Percentiles rank a stretch among this genome's conserved stretches.
phyloP scores from a whole-genome alignment of 2,113 vertebrate genomes.

The Camelus dromedarius region DNA sequence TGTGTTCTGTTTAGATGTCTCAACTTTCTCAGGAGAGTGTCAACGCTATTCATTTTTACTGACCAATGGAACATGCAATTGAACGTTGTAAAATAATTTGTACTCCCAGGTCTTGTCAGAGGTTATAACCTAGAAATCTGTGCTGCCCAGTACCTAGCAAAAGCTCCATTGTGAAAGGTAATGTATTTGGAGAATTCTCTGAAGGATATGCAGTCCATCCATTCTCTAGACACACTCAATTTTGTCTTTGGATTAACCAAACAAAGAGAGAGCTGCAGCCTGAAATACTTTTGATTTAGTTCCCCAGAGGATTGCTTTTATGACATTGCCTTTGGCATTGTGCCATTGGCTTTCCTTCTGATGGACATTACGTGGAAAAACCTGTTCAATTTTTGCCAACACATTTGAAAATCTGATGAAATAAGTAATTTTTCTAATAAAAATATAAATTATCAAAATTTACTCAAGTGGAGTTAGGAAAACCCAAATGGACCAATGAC shows the following conservation, averaged over 20 bases:
- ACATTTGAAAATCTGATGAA: slow-evolving; percentile 32
- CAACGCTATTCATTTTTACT: slow-evolving; percentile 8
- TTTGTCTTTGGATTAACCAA: slow-evolving; percentile 53
- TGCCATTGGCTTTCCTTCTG: slow-evolving; percentile 56
- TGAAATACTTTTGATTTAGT: slow-evolving; percentile 34
- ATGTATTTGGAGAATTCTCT: slow-evolving; percentile 40
- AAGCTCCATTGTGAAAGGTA: slow-evolving; percentile 45
- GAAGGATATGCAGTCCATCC: slow-evolving; percentile 20
- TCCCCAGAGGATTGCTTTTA: neutral
- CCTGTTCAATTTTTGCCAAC: slow-evolving; percentile 22
- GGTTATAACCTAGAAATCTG: slow-evolving; percentile 23
- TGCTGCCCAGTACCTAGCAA: slow-evolving; percentile 41
- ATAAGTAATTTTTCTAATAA: slow-evolving; percentile 16
- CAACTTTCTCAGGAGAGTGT: neutral
- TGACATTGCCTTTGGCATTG: neutral
- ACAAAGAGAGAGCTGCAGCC: neutral
- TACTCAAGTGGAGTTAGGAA: slow-evolving; percentile 1
- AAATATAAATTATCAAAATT: slow-evolving; percentile 9
- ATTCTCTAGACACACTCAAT: slow-evolving; percentile 16
- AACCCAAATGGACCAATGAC: neutral
- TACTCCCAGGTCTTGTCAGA: slow-evolving; percentile 47
- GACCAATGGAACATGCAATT: neutral
- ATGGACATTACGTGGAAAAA: slow-evolving; percentile 3
- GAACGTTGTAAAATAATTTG: slow-evolving; percentile 1
- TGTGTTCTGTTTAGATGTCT: neutral